Evolutionary conservation across 2,113 vertebrate genomes (phyloP).

Genomic region (sheep (Ovis aries)): DNA sequence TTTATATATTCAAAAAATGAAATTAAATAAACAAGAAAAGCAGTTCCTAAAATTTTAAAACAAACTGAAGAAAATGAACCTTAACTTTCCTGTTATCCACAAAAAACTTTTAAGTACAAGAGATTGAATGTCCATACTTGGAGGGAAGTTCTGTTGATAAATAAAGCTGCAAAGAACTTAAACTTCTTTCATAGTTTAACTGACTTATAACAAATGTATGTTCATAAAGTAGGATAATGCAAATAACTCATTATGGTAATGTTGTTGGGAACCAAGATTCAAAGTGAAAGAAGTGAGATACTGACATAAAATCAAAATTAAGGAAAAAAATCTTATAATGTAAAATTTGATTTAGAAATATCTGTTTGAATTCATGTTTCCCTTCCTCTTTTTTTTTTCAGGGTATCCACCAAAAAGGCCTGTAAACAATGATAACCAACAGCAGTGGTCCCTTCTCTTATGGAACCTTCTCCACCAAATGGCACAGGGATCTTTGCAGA

Average conservation of each 20-base stretch:
- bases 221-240: background rate
- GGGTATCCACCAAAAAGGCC: background rate
- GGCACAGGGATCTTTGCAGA: background rate
- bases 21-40: background rate
- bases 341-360: background rate
- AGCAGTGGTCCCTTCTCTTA: background rate
- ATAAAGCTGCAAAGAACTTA: background rate
- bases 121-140: background rate
- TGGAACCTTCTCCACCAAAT: background rate
- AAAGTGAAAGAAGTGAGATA: background rate
- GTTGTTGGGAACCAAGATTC: background rate
- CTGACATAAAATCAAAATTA: background rate
- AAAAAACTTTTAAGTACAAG: background rate
- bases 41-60: background rate
- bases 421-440: background rate
- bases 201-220: background rate
- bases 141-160: background rate
- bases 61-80: background rate
- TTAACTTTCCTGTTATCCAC: background rate
- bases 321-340: background rate
- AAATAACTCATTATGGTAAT: background rate
- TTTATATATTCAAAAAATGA: background rate
- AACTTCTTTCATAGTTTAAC: background rate
- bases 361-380: background rate
- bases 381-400: background rate